phyloP scores from a whole-genome alignment of 2,888 invertebrate species.

The Chrysina gloriosa region DNA sequence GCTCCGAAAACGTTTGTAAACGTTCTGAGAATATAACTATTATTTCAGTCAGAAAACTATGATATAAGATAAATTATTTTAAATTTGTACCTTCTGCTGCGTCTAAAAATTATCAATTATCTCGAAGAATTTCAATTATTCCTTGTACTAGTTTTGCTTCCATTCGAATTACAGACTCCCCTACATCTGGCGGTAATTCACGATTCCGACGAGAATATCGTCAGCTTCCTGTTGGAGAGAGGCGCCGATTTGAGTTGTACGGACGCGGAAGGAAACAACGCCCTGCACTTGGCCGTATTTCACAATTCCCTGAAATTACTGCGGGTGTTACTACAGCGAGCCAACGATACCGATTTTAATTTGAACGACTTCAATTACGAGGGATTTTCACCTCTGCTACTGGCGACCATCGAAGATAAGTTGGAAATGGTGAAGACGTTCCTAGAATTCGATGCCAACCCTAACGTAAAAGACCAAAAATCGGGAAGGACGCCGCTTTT shows the following conservation, averaged over 20 bases:
- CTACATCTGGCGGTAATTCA: constrained; percentile 61
- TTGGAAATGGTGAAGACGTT: constrained; percentile 56
- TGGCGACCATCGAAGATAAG: constrained; percentile 60
- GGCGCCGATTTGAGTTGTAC: constrained; percentile 61
- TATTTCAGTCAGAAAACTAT: too few species aligned
- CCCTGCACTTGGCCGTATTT: constrained; percentile 63
- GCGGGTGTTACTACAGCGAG: constrained; percentile 29
- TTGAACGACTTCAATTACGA: constrained; percentile 61
- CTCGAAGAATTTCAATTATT: not conserved
- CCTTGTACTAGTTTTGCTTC: not conserved
- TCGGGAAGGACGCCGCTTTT: constrained; percentile 65
- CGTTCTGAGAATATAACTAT: too few species aligned
- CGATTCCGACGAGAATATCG: constrained; percentile 51
- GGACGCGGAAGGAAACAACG: constrained; percentile 58
- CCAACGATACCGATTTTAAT: constrained; percentile 52
- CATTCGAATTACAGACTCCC: constrained; percentile 65
- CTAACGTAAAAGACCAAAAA: constrained; percentile 59
- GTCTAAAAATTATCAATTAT: not conserved
- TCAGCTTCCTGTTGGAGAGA: constrained; percentile 56
- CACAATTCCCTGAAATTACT: constrained; percentile 37
- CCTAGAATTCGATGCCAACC: constrained; percentile 52
- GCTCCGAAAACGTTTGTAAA: too few species aligned
- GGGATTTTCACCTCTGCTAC: constrained; percentile 65
- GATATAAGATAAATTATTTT: too few species aligned
- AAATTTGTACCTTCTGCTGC: too few species aligned